Evolutionary conservation across 1,140 invertebrate genomes (phyloP).

Genomic region (Pogonognathellus flavescens): DNA sequence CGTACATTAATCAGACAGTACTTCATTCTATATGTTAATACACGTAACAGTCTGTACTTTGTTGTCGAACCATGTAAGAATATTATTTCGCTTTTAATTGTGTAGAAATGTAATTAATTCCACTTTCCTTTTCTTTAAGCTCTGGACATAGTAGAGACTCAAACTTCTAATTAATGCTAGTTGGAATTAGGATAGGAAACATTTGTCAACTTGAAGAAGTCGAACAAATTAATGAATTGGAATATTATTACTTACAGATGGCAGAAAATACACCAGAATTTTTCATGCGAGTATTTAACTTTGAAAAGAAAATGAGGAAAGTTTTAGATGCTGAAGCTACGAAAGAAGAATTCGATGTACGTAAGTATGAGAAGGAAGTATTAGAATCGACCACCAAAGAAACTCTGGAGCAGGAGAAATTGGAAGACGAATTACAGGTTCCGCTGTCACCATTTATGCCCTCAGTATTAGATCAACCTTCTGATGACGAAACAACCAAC

Average conservation of each 20-base stretch:
- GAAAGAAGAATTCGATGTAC: constrained; percentile 62
- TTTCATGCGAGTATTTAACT: constrained; percentile 54
- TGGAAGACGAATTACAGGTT: constrained; percentile 36
- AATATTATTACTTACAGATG: constrained; percentile 38
- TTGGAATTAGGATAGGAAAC: too few relatives aligned
- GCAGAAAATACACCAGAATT: constrained; percentile 58
- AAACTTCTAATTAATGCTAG: too few relatives aligned
- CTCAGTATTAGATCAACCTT: constrained; percentile 22
- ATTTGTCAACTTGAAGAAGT: too few relatives aligned
- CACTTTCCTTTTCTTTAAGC: too few relatives aligned
- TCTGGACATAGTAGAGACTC: too few relatives aligned
- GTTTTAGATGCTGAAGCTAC: constrained; percentile 55
- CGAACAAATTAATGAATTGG: neutral
- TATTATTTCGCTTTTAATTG: too few relatives aligned
- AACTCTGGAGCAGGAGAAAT: constrained; percentile 38
- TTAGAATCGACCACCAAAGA: constrained; percentile 58
- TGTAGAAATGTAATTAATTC: too few relatives aligned
- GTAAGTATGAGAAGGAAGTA: constrained; percentile 65
- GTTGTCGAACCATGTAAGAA: too few relatives aligned
- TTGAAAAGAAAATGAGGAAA: constrained; percentile 62
- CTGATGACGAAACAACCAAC: constrained; percentile 8
- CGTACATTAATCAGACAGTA: too few relatives aligned
- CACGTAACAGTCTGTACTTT: too few relatives aligned
- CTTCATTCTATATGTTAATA: too few relatives aligned
- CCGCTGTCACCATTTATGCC: constrained; percentile 10